A percentile compares a stretch with the other conserved stretches of the same genome.
These are phyloP conservation scores for Unio delphinus DNA, from an alignment of 2,888 invertebrate species.

Conservation along the genomic window DNA sequence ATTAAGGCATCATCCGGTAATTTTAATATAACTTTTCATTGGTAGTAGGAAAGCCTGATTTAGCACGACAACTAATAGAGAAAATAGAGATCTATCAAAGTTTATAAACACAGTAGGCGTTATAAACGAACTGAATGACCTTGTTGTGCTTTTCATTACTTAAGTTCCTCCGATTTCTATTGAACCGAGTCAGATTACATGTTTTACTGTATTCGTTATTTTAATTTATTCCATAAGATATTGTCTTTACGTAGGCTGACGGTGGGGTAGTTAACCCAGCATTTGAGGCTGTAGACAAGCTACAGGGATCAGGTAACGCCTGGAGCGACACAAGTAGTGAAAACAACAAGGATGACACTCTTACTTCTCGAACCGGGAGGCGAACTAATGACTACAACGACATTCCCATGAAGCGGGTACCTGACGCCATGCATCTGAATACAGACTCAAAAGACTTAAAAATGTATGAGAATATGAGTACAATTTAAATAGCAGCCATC, in stretches of 20 bases:
- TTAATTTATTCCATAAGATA: background rate
- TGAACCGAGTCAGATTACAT: background rate
- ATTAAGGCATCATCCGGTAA: no score
- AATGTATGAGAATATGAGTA: no score
- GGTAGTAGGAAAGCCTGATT: no score
- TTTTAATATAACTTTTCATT: no score
- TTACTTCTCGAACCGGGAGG: conserved; percentile 15
- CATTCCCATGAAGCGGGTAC: background rate
- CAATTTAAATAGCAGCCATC: no score
- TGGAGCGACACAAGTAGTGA: conserved; percentile 50
- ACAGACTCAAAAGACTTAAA: no score
- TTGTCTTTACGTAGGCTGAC: conserved; percentile 20
- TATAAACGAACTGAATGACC: background rate
- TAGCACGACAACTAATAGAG: no score
- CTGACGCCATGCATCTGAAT: no score
- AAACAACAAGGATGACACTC: conserved; percentile 39
- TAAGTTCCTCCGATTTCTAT: conserved; percentile 3
- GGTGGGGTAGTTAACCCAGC: conserved; percentile 43
- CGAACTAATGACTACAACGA: conserved; percentile 14
- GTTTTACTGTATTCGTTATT: conserved; percentile 1
- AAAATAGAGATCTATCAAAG: no score
- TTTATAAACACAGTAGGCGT: no score
- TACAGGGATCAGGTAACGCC: conserved; percentile 26
- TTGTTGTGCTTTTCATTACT: background rate
- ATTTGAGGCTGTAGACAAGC: conserved; percentile 30